Evolutionary conservation across 2,888 invertebrate species (phyloP), one percentile per base, ranked within the genome.

Genomic region (Caenorhabditis uteleia): DNA sequence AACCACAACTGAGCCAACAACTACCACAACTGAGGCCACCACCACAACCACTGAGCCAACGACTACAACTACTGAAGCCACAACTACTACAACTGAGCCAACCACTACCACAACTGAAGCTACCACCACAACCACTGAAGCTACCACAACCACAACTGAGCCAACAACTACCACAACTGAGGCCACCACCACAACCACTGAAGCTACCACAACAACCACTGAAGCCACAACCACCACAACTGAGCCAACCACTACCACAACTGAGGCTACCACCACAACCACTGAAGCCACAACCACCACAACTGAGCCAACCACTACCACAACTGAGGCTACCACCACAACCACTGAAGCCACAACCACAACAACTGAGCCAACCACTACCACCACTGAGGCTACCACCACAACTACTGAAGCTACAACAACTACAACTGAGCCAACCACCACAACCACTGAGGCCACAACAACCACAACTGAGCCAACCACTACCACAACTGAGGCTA

Each of bases 341-440:
- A 42, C 59, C 18, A 55, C 61, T 0, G 38, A 48, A 18, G 14
- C 36, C 16, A 18, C 56, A 31, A 42, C 48, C 7, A 56, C 56
- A 3, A 47, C 56, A 3, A 27, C 16, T 12, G 20, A 31, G 1
- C 20, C 51, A 3, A 49, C 54, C 1, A 60, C 55, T 10, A 55
- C 54, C 12, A 39, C 51, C 23, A 34, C 31, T 14, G 39, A 14
- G 31, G 14, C 45, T n/a, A 45, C 43, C 5, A 27, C 29, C 12
- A 43, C 43, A 6, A 43, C 43, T 10, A 39, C 39, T 2, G 46
- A 33, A 20, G 5, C 8, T n/a, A 27, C 50, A 8, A 31, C 43
- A 23, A 51, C 51, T 6, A 51, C 51, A n/a, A 51, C 45, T 18
- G 45, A 31, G n/a, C 45, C 45, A 20, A 45, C 45, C 12, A 29